These are phyloP conservation scores for Engraulis encrasicolus DNA, from an alignment of 2,113 vertebrate genomes.

Conservation along the genomic window DNA sequence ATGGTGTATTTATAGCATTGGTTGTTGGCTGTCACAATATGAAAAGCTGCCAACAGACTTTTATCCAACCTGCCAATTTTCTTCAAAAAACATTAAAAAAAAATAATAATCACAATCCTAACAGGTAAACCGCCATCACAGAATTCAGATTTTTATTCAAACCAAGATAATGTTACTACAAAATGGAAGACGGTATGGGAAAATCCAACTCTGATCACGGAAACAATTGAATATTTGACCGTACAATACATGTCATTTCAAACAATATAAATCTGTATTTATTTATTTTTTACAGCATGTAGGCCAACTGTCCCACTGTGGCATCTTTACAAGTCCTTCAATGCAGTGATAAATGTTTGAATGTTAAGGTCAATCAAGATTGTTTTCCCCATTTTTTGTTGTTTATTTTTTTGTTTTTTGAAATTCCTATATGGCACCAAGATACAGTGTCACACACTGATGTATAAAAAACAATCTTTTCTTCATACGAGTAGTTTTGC, in stretches of 20 bases:
- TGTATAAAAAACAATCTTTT: background rate
- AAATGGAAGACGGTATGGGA: conserved; percentile 70
- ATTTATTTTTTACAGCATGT: conserved; percentile 33
- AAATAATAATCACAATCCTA: background rate
- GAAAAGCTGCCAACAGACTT: too few species aligned
- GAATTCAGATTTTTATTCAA: conserved; percentile 44
- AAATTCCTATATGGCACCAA: background rate
- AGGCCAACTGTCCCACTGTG: background rate
- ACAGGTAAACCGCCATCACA: background rate
- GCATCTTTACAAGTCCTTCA: background rate
- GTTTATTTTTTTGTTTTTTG: background rate
- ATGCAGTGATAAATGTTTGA: background rate
- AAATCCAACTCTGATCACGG: conserved; percentile 50
- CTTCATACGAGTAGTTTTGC: conserved; percentile 25
- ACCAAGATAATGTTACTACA: conserved; percentile 32
- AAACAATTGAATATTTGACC: conserved; percentile 60
- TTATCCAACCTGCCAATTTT: background rate
- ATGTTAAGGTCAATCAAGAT: background rate
- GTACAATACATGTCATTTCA: conserved; percentile 57
- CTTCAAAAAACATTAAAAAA: background rate
- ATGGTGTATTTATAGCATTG: too few species aligned
- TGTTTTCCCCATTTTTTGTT: background rate
- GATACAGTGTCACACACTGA: background rate
- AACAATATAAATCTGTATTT: conserved; percentile 36
- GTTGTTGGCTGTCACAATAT: too few species aligned